Percentiles rank a stretch among this genome's conserved stretches.
phyloP scores from a whole-genome alignment of 2,113 vertebrate genomes.

The Hymenochirus boettgeri region DNA sequence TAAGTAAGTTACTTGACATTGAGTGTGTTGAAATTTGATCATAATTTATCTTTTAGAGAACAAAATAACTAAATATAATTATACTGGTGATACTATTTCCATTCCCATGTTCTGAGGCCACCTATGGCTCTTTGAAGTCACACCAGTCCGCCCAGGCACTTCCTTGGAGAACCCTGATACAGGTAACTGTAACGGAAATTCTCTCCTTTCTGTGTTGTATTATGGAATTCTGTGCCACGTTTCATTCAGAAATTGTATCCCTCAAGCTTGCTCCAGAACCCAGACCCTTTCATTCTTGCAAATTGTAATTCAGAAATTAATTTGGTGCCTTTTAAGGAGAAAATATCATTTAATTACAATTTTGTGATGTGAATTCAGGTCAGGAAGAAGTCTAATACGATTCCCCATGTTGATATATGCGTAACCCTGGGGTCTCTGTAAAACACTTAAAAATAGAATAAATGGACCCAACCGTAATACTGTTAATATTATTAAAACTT shows the following conservation, averaged over 20 bases:
- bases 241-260: background rate
- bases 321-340: constrained; percentile 67
- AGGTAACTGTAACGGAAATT: too few species aligned
- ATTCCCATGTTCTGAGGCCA: too few species aligned
- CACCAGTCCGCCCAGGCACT: too few species aligned
- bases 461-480: constrained; percentile 57
- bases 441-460: constrained; percentile 38
- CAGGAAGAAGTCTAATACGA: constrained; percentile 56
- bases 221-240: background rate
- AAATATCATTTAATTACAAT: constrained; percentile 65
- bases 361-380: constrained; percentile 69
- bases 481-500: constrained; percentile 77
- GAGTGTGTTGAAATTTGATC: too few species aligned
- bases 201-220: too few species aligned
- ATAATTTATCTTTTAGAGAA: too few species aligned
- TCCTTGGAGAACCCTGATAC: too few species aligned
- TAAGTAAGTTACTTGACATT: too few species aligned
- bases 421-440: constrained; percentile 61
- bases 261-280: background rate
- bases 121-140: too few species aligned
- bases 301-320: constrained; percentile 63
- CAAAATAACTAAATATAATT: too few species aligned
- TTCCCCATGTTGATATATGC: constrained; percentile 55
- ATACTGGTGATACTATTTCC: too few species aligned
- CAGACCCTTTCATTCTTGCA: constrained; percentile 18